phyloP scores from a whole-genome alignment of 2,888 invertebrate species.

The Eurytoma californica region DNA sequence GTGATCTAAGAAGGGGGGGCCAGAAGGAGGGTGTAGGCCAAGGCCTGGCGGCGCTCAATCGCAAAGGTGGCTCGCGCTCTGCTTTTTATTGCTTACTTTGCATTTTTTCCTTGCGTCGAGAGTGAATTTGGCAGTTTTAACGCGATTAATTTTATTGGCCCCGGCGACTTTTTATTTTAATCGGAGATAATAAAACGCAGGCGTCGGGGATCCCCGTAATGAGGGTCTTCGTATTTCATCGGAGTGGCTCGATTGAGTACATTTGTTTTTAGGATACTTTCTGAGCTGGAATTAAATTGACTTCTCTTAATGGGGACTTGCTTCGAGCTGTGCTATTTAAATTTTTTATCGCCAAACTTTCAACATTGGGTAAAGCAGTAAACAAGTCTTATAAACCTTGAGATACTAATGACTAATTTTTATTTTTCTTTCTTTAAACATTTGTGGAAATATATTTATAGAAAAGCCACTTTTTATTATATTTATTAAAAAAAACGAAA shows the following conservation, averaged over 20 bases:
- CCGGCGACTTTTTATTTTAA: conserved; percentile 37
- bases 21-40: not conserved
- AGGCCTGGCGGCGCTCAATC: conserved; percentile 2
- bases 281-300: no score
- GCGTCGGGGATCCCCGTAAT: conserved; percentile 5
- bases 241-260: conserved; percentile 12
- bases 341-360: no score
- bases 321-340: no score
- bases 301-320: no score
- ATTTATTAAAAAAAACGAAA: no score
- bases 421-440: no score
- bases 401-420: no score
- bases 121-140: conserved; percentile 50
- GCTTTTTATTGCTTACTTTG: conserved; percentile 49
- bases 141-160: conserved; percentile 46
- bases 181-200: conserved; percentile 46
- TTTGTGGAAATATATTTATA: no score
- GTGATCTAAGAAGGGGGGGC: not conserved
- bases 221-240: conserved; percentile 24
- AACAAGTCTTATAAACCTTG: no score
- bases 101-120: conserved; percentile 32
- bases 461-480: no score
- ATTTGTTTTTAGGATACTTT: conserved; percentile 17
- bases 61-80: conserved; percentile 24
- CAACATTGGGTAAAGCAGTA: no score